Evolutionary conservation across 2,797 vertebrate species (phyloP).

Genomic region (Heterohyrax brucei): DNA sequence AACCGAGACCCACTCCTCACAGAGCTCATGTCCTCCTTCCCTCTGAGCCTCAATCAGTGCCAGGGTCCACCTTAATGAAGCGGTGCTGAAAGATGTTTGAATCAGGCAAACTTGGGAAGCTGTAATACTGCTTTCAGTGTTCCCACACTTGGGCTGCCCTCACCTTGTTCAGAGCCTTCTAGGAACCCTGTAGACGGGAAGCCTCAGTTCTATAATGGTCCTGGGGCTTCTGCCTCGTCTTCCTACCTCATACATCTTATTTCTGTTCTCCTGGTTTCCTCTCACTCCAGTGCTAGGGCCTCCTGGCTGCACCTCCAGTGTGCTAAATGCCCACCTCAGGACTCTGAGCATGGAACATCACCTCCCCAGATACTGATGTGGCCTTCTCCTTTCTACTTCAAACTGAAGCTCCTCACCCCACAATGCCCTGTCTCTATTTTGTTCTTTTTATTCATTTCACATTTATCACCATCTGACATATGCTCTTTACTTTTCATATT

Average conservation of each 20-base stretch:
- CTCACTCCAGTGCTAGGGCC: background rate
- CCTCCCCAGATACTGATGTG: too few species aligned
- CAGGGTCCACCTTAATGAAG: background rate
- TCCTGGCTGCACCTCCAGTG: background rate
- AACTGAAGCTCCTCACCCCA: background rate
- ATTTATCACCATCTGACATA: background rate
- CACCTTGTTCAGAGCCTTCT: background rate
- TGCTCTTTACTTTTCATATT: background rate
- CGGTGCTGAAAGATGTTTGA: background rate
- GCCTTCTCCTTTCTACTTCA: background rate
- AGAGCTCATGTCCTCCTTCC: background rate
- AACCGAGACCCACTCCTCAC: background rate
- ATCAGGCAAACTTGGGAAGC: background rate
- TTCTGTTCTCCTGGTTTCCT: background rate
- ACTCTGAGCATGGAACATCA: background rate
- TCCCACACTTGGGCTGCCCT: background rate
- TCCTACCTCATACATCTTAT: too few species aligned
- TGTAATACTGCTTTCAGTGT: background rate
- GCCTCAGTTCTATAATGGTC: background rate
- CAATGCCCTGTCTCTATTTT: background rate
- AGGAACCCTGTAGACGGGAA: background rate
- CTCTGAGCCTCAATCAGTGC: background rate
- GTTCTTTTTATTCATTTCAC: background rate
- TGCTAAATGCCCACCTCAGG: slow-evolving; percentile 63
- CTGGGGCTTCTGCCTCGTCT: too few species aligned